A percentile compares a stretch with the other conserved stretches of the same genome.
Evolutionary conservation across 30 jellyfish, hydroid and myxozoan genomes (phyloP).

Genomic region (Rhopilema esculentum): DNA sequence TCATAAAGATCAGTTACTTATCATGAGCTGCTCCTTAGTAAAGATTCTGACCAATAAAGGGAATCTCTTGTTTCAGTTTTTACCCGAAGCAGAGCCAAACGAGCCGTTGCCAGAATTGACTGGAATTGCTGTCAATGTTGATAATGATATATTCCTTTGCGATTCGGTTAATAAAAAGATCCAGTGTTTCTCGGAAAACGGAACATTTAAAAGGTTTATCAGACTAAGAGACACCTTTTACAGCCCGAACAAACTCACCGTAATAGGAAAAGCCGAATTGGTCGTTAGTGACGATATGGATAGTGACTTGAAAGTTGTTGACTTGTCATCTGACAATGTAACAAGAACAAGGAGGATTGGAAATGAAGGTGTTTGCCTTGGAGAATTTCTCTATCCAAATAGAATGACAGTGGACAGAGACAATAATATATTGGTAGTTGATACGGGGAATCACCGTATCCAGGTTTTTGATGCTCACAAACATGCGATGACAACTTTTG

Average conservation of each 20-base stretch:
- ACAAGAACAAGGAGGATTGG: conserved; percentile 47
- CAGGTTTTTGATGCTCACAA: conserved; percentile 52
- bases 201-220: conserved; percentile 31
- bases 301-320: conserved; percentile 43
- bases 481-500: conserved; percentile 46
- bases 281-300: conserved; percentile 37
- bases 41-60: conserved; percentile 29
- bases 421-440: conserved; percentile 51
- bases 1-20: conserved; percentile 40
- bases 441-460: conserved; percentile 72
- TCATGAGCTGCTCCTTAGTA: conserved; percentile 40
- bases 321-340: neutral
- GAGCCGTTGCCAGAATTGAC: conserved; percentile 45
- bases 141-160: conserved; percentile 52
- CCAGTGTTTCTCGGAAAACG: conserved; percentile 44
- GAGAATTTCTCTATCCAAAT: conserved; percentile 63
- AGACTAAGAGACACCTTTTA: conserved; percentile 39
- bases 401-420: conserved; percentile 52
- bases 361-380: conserved; percentile 58
- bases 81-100: conserved; percentile 47
- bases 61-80: conserved; percentile 32
- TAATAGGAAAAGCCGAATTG: conserved; percentile 22
- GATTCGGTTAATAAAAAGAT: conserved; percentile 50
- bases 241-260: conserved; percentile 32
- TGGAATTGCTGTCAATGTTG: conserved; percentile 37